Percentiles rank a stretch among this genome's conserved stretches.
phyloP scores from a whole-genome alignment of 2,113 vertebrate species.

The Corythornis vintsioides region DNA sequence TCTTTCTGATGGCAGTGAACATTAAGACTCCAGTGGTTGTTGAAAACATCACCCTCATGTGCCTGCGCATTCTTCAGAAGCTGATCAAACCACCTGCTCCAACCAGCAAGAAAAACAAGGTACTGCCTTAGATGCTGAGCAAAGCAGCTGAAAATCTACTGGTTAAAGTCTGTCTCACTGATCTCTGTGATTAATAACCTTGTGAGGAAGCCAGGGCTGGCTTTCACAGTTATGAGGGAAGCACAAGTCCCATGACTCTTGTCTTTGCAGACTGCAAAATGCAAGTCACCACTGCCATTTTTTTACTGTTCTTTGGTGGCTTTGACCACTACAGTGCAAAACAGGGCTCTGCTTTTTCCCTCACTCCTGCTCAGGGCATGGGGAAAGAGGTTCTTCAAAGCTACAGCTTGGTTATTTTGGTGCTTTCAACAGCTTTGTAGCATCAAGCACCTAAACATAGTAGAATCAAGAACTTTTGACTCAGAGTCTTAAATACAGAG shows the following conservation, averaged over 20 bases:
- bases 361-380: neutral
- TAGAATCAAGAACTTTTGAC: neutral
- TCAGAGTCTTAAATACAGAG: neutral
- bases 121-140: conserved; percentile 38
- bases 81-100: conserved; percentile 95
- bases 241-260: neutral
- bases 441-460: neutral
- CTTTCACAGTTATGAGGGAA: neutral
- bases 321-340: neutral
- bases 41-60: conserved; percentile 98
- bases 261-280: neutral
- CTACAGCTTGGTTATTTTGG: neutral
- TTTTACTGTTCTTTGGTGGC: neutral
- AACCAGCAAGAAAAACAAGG: conserved; percentile 99
- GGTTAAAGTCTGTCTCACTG: neutral
- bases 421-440: neutral
- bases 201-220: neutral
- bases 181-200: neutral
- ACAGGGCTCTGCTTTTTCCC: neutral
- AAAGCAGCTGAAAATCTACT: neutral
- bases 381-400: neutral
- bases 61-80: conserved; percentile 95
- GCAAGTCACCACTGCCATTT: rapidly evolving
- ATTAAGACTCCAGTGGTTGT: conserved; percentile 99
- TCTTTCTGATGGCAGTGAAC: conserved; percentile 98